phyloP scores from a whole-genome alignment of 1,140 invertebrate genomes.

The Zophobas atratus region DNA sequence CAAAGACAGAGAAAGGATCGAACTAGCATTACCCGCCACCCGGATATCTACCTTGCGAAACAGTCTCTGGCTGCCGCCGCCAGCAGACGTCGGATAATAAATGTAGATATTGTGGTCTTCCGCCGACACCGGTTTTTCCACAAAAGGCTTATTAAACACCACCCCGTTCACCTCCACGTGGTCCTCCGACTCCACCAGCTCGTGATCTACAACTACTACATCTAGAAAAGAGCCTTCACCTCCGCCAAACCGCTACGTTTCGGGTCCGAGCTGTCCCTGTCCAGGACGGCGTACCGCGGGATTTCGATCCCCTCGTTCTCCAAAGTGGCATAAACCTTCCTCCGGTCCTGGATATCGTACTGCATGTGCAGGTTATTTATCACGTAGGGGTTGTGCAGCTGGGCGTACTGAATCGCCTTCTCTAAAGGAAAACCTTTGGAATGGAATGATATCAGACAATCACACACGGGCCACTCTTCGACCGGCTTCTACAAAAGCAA shows the following conservation, averaged over 20 bases:
- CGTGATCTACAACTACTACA: constrained; percentile 79
- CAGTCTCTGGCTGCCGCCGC: constrained; percentile 95
- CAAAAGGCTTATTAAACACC: constrained; percentile 99
- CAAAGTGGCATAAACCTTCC: constrained; percentile 96
- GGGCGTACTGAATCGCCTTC: constrained; percentile 98
- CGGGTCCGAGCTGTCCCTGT: constrained; percentile 92
- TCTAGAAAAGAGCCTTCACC: constrained; percentile 1
- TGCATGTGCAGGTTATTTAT: constrained; percentile 99
- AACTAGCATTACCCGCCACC: background rate
- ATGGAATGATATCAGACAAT: constrained; percentile 99
- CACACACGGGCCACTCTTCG: constrained; percentile 98
- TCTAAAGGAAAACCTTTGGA: constrained; percentile 98
- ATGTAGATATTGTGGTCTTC: constrained; percentile 99
- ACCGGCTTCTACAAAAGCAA: constrained; percentile 84
- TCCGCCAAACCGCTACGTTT: constrained; percentile 78
- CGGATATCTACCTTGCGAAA: constrained; percentile 92
- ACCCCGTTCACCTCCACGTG: constrained; percentile 98
- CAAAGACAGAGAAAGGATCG: background rate
- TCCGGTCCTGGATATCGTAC: constrained; percentile 95
- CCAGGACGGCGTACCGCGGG: constrained; percentile 96
- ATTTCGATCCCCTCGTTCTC: constrained; percentile 97
- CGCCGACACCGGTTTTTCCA: constrained; percentile 98
- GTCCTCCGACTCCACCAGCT: constrained; percentile 97
- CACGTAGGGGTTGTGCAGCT: constrained; percentile 94
- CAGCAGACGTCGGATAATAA: constrained; percentile 99